A percentile compares a stretch with the other conserved stretches of the same genome.
Evolutionary conservation across 2,797 vertebrate species (phyloP).

Genomic region (Valencia hispanica): DNA sequence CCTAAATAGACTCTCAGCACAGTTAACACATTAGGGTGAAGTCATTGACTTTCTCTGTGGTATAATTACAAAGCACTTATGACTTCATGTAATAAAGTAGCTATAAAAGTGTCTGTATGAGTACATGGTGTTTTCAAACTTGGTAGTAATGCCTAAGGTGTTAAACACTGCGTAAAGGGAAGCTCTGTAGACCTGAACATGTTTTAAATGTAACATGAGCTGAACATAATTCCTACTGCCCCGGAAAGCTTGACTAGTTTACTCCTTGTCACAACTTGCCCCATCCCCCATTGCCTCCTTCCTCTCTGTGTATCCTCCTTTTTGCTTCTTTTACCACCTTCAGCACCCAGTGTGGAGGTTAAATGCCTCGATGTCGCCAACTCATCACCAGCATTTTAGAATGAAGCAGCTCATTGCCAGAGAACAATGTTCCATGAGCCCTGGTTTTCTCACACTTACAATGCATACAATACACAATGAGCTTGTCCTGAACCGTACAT

Average conservation of each 20-base stretch:
- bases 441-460: conserved; percentile 13
- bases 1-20: conserved; percentile 61
- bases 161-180: conserved; percentile 53
- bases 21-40: conserved; percentile 66
- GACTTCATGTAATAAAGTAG: conserved; percentile 62
- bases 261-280: conserved; percentile 32
- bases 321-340: conserved; percentile 36
- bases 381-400: conserved; percentile 57
- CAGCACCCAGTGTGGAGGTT: conserved; percentile 44
- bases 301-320: conserved; percentile 27
- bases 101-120: conserved; percentile 61
- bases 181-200: conserved; percentile 52
- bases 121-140: conserved; percentile 31
- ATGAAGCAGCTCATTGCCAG: conserved; percentile 51
- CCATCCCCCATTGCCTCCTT: conserved; percentile 45
- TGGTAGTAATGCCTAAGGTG: conserved; percentile 45
- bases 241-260: conserved; percentile 52
- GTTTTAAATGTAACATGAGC: conserved; percentile 69
- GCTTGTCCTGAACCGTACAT: background rate
- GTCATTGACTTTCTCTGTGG: conserved; percentile 55
- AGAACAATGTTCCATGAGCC: conserved; percentile 25
- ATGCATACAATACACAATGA: background rate
- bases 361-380: conserved; percentile 59
- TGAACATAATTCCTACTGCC: conserved; percentile 47
- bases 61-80: conserved; percentile 72